Base-by-base conservation (phyloP, 1,140 invertebrate species). In the Eriosoma lanigerum region DNA sequence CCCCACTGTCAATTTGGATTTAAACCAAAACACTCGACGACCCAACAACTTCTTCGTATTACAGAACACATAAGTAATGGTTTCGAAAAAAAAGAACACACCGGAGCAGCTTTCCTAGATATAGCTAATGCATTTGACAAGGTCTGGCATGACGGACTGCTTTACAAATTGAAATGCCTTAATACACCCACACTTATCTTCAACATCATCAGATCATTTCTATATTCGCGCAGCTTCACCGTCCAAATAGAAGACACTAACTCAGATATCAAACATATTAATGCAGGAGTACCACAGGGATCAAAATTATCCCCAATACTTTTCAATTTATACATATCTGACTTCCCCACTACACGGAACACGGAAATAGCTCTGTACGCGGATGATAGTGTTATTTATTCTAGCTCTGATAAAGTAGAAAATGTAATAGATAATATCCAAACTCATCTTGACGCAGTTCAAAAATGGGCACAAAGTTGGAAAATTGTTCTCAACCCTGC, bases 1-100 rank as follows among this genome's bases (percentile, higher is more conserved):
- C 9, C 84, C 85, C 58, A 24, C 1, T 56, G 54, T 56, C 85
- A 87, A 62, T 84, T 84, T 60, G 86, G 85, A 0, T 86, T 86
- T 80, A 81, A 84, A 66, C 12, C 76, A 19, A 82, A 83, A 1
- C 84, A 85, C 62, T 84, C 32, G 1, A 85, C 86, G 4, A 83
- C 82, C n/a, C 81, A 86, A 54, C 85, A 85, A 83, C n/a, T 56
- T 56, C 76, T 83, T 19, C 82, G 54, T 24, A 24, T 24, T 21
- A 56, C 21, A 21, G 21, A 56, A 10, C 21, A 56, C 32, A 84
- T 83, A 52, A 56, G 54, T 24, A 56, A 56, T 56, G n/a, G n/a
- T 38, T 38, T 38, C 32, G 54, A 21, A 54, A 54, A 54, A n/a
- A 54, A 54, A 54, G 52, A 54, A 54, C 52, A 54, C 19, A 54